Conservation (phyloP, 2,113 vertebrate species). For the Phrynocephalus versicolor region DNA sequence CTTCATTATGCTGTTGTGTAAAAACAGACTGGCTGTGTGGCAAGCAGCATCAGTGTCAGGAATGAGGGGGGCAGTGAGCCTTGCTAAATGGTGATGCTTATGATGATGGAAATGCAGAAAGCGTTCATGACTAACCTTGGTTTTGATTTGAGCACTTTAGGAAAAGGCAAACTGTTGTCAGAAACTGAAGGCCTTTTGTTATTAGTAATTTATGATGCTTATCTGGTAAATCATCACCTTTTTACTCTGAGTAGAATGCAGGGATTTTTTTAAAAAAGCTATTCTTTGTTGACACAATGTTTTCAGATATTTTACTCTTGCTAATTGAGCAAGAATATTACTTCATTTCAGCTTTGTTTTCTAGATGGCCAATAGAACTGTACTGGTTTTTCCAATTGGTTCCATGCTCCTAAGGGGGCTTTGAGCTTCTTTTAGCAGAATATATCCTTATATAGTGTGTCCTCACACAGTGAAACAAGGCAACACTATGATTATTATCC, state of each 20-base stretch:
- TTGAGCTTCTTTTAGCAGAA: not conserved
- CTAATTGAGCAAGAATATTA: conserved; percentile 18
- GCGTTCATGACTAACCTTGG: conserved; percentile 37
- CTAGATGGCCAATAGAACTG: conserved; percentile 1
- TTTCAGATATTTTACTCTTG: conserved; percentile 38
- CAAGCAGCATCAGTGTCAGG: conserved; percentile 24
- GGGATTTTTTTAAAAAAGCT: conserved; percentile 35
- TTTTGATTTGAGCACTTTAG: conserved; percentile 44
- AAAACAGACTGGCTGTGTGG: conserved; percentile 14
- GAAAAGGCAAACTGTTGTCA: conserved; percentile 25
- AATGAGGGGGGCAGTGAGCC: conserved; percentile 1
- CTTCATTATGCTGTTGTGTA: conserved; percentile 35
- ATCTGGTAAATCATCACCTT: conserved; percentile 40
- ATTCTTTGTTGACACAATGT: conserved; percentile 39
- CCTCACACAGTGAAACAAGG: not conserved
- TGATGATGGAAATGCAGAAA: conserved; percentile 51
- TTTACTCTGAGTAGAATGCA: conserved; percentile 50
- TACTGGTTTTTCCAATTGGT: not conserved
- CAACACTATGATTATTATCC: not conserved
- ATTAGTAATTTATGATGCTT: conserved; percentile 49
- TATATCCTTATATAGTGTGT: not conserved
- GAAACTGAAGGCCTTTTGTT: conserved; percentile 43
- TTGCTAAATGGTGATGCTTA: conserved; percentile 44
- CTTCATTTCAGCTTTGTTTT: conserved; percentile 21
- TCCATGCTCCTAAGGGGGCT: not conserved